Base-by-base conservation (phyloP, 2,888 invertebrate species). In the Lydus trimaculatus region DNA sequence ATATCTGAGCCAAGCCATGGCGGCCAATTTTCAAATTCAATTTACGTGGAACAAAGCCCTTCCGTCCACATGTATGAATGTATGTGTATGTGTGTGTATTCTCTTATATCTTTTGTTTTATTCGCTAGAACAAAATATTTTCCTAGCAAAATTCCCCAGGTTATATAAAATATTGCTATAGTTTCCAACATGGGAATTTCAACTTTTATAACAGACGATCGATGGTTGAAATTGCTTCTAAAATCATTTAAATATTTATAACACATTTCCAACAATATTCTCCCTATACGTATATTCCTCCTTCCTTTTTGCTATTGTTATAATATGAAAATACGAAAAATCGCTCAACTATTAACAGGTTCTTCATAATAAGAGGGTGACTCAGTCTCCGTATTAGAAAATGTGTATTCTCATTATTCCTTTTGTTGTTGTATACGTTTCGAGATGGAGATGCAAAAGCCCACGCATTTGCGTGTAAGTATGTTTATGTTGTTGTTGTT, bases 1-100 rank as follows among this genome's bases (percentile, higher is more conserved):
- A 80, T 80, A 79, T 80, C 80, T 78, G 75, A 77, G 78, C 75
- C 25, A 74, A 78, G 79, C 80, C 80, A 80, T 76, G 79, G 81
- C 79, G 80, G 80, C 83, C 84, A 84, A 84, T 84, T 84, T 84
- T 84, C 84, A 84, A 84, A 84, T 84, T 84, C 84, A 84, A 84
- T 84, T 84, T 84, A 83, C 83, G 82, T 83, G 81, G 82, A 83
- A 84, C 83, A 83, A 83, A 82, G 82, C 77, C 78, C 77, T 77
- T 71, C n/a, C 73, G 82, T 76, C 78, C 77, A 75, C 71, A 71
- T 64, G 72, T 76, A n/a, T n/a, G n/a, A n/a, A n/a, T n/a, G n/a
- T n/a, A n/a, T n/a, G n/a, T n/a, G n/a, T n/a, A n/a, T n/a, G n/a
- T n/a, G n/a, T n/a, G n/a, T n/a, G n/a, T n/a, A n/a, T n/a, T n/a